These are phyloP conservation scores for Dendropsophus ebraccatus DNA, from an alignment of 2,113 vertebrate species.

Conservation along the genomic window DNA sequence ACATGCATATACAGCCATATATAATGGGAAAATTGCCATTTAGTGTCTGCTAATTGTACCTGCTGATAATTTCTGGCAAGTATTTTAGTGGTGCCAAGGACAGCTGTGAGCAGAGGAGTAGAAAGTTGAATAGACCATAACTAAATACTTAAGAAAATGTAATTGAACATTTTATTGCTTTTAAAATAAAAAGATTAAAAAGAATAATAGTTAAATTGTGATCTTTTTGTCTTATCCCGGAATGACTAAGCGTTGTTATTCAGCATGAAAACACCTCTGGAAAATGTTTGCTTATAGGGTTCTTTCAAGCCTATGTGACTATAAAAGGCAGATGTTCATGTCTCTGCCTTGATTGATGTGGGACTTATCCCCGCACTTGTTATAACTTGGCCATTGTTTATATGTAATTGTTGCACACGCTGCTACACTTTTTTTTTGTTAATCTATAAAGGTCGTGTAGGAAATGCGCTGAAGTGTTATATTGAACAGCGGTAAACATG, in stretches of 20 bases:
- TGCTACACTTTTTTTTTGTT: not conserved
- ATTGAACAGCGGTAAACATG: not conserved
- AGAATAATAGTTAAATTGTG: not conserved
- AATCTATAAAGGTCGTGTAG: constrained; percentile 20
- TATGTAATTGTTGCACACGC: not conserved
- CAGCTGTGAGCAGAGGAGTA: not conserved
- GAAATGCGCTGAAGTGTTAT: not conserved
- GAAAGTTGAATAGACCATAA: constrained; percentile 9
- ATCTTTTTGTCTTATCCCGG: not conserved
- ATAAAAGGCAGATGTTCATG: constrained; percentile 39
- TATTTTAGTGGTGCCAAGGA: not conserved
- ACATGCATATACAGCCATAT: not conserved
- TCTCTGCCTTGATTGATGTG: constrained; percentile 27
- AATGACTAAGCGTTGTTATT: constrained; percentile 9
- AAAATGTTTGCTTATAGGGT: constrained; percentile 5
- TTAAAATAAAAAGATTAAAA: not conserved
- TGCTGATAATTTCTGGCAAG: not conserved
- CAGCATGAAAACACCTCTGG: not conserved
- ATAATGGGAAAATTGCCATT: not conserved
- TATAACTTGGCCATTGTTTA: constrained; percentile 2
- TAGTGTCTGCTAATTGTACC: not conserved
- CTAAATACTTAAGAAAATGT: not conserved
- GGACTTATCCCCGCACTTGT: constrained; percentile 9
- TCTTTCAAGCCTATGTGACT: constrained; percentile 16
- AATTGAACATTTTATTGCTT: not conserved